Percentiles rank a stretch among this genome's conserved stretches.
These are phyloP conservation scores for Crioceris asparagi DNA, from an alignment of 2,888 invertebrate species.

Conservation along the genomic window DNA sequence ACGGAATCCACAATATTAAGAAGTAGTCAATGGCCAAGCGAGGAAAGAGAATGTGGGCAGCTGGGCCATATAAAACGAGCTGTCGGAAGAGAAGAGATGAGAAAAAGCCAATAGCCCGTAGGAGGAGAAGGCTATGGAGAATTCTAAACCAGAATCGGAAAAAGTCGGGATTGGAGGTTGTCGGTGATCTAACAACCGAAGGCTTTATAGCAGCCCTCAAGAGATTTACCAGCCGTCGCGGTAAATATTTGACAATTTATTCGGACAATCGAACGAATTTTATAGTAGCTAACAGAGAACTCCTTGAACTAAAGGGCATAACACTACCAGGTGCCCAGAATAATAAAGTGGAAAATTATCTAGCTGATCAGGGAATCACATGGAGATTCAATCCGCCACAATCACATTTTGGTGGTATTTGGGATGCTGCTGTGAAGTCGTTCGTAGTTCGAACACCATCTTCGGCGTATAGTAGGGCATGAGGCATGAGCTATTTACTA, in stretches of 20 bases:
- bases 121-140: too few relatives aligned
- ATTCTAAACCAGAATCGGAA: too few relatives aligned
- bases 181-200: constrained; percentile 17
- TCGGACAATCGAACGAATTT: constrained; percentile 23
- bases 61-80: too few relatives aligned
- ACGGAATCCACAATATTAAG: too few relatives aligned
- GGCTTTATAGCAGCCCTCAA: constrained; percentile 18
- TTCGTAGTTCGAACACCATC: background rate
- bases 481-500: background rate
- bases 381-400: background rate
- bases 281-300: constrained; percentile 9
- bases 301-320: constrained; percentile 3
- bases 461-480: background rate
- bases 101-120: too few relatives aligned
- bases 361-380: constrained; percentile 1
- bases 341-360: background rate
- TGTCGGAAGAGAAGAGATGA: too few relatives aligned
- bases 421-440: background rate
- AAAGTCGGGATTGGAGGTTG: too few relatives aligned
- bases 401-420: background rate
- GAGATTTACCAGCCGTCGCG: constrained; percentile 21
- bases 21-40: too few relatives aligned
- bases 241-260: constrained; percentile 15
- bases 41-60: too few relatives aligned
- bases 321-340: background rate